Percentiles rank a stretch among this genome's conserved stretches.
Evolutionary conservation across 2,888 invertebrate species (phyloP).

Genomic region (Chelonus formosanus): DNA sequence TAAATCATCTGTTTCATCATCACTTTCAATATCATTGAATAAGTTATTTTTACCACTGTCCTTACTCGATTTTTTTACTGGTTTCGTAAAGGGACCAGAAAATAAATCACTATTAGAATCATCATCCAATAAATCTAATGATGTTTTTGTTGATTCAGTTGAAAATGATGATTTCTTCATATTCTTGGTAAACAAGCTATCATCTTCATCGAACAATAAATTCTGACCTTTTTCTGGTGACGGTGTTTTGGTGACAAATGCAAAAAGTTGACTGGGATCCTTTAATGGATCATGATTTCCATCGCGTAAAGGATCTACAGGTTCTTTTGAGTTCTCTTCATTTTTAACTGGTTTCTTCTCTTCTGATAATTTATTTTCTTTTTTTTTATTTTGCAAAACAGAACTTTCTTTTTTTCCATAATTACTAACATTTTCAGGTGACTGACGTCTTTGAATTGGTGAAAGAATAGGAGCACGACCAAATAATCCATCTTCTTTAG

Average conservation of each 20-base stretch:
- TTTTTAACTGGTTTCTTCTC: constrained; percentile 11
- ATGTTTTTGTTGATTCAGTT: constrained; percentile 39
- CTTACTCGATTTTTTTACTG: constrained; percentile 48
- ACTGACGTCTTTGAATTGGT: constrained; percentile 47
- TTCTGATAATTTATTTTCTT: background rate
- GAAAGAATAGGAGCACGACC: constrained; percentile 61
- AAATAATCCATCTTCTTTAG: constrained; percentile 59
- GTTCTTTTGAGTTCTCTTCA: constrained; percentile 29
- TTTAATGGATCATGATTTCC: constrained; percentile 56
- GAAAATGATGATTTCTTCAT: constrained; percentile 41
- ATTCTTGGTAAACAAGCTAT: constrained; percentile 54
- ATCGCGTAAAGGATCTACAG: constrained; percentile 56
- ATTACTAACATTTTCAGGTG: background rate
- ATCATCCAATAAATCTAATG: constrained; percentile 53
- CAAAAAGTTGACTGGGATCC: constrained; percentile 61
- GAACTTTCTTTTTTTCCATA: constrained; percentile 27
- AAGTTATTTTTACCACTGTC: constrained; percentile 43
- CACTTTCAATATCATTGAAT: constrained; percentile 52
- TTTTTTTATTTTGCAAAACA: background rate
- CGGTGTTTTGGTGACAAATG: constrained; percentile 62
- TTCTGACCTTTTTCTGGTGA: constrained; percentile 59
- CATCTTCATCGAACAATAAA: constrained; percentile 54
- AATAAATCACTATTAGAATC: constrained; percentile 55
- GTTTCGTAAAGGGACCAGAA: constrained; percentile 47
- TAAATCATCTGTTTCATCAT: constrained; percentile 44